Evolutionary conservation across 2,797 vertebrate genomes (phyloP), one percentile per base, ranked within the genome.

Genomic region (Mionectes olivaceus): DNA sequence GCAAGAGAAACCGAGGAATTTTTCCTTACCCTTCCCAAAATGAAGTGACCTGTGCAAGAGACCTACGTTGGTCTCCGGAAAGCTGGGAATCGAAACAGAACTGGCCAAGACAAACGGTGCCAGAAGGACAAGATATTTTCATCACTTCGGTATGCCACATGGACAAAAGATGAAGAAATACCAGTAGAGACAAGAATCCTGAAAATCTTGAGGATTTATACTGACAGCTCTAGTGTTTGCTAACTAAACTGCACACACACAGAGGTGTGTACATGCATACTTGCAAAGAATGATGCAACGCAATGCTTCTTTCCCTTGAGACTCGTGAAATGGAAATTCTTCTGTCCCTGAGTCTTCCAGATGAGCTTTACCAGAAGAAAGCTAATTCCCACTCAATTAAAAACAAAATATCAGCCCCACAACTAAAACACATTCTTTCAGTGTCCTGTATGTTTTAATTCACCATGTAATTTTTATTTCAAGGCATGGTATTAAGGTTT

Each of bases 151-250:
- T 56, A 83, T 23, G 43, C 35, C 60, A 69, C 35, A 19, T 37
- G 47, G 37, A 57, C 37, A 83, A 83, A 90, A 80, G 81, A 86
- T 13, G 55, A 92, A 89, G 74, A 80, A 94, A 70, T 79, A 74
- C 27, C 22, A 10, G 49, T 23, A 78, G 77, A 70, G 65, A 70
- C 43, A 91, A 85, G 13, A 89, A 69, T 55, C 33, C 49, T 74
- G 60, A 41, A 90, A 87, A 60, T 75, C 50, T n/a, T 43, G 30
- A 89, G 80, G 56, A 69, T 77, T 91, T 91, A 41, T 5, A 79
- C 71, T 73, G 73, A 82, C 1, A 10, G 39, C 44, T 87, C 16
- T 6, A 70, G 35, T 55, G 59, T 83, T 85, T 88, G 39, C 23
- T 23, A 33, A 69, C 50, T 76, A 47, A 83, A 49, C 63, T 67